Evolutionary conservation across 2,797 vertebrate species (phyloP).

Genomic region (Pithecia hirsuta): DNA sequence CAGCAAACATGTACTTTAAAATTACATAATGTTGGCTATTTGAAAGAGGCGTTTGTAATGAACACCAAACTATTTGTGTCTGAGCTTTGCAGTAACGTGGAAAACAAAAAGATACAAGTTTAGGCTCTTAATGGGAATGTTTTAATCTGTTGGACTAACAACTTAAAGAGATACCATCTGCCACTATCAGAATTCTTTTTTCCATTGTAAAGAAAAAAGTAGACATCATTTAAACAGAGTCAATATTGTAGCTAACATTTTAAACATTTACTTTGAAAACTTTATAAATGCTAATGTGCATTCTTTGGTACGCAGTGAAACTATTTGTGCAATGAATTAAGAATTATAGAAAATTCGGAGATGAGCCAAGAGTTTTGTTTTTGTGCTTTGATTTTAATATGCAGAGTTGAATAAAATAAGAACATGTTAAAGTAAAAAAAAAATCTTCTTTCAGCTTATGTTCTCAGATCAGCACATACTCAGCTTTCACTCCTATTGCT

Average conservation of each 20-base stretch:
- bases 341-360: neutral
- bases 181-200: neutral
- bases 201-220: neutral
- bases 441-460: neutral
- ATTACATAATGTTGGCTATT: neutral
- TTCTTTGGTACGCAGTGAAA: neutral
- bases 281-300: neutral
- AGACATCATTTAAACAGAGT: neutral
- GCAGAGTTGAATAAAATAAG: neutral
- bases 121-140: neutral
- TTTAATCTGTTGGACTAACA: no score
- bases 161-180: neutral
- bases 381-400: neutral
- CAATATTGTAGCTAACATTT: neutral
- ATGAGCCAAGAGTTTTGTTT: neutral
- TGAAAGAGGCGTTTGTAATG: neutral
- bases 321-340: neutral
- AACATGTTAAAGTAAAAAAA: neutral
- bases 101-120: neutral
- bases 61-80: neutral
- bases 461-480: neutral
- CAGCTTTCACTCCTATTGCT: neutral
- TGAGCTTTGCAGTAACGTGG: neutral
- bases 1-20: neutral
- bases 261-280: neutral